These are phyloP conservation scores for Meteorus cinctellus DNA, from an alignment of 2,888 invertebrate genomes.

Conservation along the genomic window DNA sequence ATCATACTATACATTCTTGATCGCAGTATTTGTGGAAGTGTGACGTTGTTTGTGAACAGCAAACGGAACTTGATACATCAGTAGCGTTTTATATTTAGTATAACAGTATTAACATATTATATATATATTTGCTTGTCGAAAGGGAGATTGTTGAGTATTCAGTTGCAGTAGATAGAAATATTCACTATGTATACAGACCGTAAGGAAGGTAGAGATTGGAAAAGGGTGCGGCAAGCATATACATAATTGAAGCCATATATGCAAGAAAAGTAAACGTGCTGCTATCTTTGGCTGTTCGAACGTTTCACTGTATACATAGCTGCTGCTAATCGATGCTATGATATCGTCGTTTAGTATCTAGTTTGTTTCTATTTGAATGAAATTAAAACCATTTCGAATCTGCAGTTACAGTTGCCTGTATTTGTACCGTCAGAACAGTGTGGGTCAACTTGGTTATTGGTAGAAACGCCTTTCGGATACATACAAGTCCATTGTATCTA, in stretches of 20 bases:
- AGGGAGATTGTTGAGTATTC: conserved; percentile 21
- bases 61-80: conserved; percentile 69
- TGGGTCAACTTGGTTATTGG: no score
- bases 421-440: no score
- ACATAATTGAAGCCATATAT: conserved; percentile 41
- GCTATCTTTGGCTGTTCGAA: conserved; percentile 28
- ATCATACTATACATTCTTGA: neutral
- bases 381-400: no score
- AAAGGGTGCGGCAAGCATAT: conserved; percentile 21
- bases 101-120: conserved; percentile 19
- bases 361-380: neutral
- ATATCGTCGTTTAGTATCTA: conserved; percentile 13
- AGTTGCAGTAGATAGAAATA: conserved; percentile 2
- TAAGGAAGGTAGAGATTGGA: neutral
- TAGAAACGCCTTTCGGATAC: neutral
- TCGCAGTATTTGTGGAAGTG: conserved; percentile 17
- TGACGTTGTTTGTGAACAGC: conserved; percentile 58
- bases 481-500: conserved; percentile 26
- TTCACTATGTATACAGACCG: neutral
- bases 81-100: neutral
- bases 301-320: conserved; percentile 10
- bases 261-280: conserved; percentile 29
- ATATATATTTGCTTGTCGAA: neutral
- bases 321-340: conserved; percentile 23
- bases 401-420: no score